phyloP scores from a whole-genome alignment of 2,797 vertebrate genomes.

The Chaetodon trifasciatus region DNA sequence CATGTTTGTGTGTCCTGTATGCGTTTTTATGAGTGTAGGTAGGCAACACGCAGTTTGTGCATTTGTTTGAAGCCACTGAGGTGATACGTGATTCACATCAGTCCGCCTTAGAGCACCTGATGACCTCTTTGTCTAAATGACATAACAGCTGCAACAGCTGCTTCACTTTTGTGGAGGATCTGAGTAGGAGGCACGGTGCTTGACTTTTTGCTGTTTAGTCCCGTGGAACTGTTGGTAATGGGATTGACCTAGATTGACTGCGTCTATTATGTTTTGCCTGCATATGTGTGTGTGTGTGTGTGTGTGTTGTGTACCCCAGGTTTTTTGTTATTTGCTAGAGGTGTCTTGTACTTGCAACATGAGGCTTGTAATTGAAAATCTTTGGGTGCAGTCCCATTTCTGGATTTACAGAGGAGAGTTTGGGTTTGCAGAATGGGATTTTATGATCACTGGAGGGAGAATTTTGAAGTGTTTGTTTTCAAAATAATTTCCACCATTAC shows the following conservation, averaged over 20 bases:
- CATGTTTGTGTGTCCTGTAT: constrained; percentile 17
- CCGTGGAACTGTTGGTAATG: constrained; percentile 50
- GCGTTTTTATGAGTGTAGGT: constrained; percentile 14
- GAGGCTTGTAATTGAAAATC: constrained; percentile 35
- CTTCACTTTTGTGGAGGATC: constrained; percentile 34
- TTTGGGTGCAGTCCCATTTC: constrained; percentile 32
- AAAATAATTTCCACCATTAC: constrained; percentile 4
- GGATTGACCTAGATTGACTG: constrained; percentile 63
- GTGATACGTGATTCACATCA: constrained; percentile 54
- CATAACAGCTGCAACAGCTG: constrained; percentile 50
- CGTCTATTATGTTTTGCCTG: constrained; percentile 22
- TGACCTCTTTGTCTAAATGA: constrained; percentile 56
- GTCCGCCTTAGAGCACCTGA: constrained; percentile 46
- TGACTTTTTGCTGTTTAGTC: constrained; percentile 43
- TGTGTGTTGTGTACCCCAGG: constrained; percentile 21
- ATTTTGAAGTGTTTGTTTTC: constrained; percentile 9
- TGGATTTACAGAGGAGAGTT: constrained; percentile 43
- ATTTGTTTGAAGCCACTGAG: constrained; percentile 33
- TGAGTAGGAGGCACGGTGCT: constrained; percentile 51
- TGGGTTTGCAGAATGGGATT: constrained; percentile 24
- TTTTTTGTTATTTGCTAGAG: constrained; percentile 38
- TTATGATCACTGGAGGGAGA: constrained; percentile 17
- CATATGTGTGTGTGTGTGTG: constrained; percentile 5
- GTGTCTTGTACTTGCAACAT: constrained; percentile 26
- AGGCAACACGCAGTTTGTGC: constrained; percentile 3